phyloP scores from a whole-genome alignment of 2,113 vertebrate species.

The Emydura subglobosa region DNA sequence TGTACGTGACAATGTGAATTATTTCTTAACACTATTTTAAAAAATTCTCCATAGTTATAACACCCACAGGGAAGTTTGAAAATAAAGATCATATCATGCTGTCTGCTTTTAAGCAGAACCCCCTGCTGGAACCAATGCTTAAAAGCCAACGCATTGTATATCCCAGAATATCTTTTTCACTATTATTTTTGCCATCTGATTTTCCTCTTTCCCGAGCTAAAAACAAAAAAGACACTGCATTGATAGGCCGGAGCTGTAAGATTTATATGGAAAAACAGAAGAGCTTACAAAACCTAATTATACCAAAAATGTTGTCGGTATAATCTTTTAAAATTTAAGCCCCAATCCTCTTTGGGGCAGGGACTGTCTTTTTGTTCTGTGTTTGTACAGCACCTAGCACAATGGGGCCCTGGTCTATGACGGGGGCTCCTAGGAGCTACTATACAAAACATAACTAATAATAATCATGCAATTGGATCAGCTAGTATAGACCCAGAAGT shows the following conservation, averaged over 20 bases:
- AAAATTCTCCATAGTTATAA: accelerated
- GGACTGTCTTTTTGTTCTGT: background rate
- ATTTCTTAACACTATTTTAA: accelerated
- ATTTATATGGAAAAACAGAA: background rate
- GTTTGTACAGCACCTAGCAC: background rate
- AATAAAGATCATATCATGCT: accelerated
- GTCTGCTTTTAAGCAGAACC: background rate
- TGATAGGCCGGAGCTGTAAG: background rate
- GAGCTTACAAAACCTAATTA: background rate
- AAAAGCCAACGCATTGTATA: background rate
- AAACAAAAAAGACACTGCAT: background rate
- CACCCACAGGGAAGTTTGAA: accelerated
- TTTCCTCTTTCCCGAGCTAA: background rate
- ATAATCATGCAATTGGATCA: background rate
- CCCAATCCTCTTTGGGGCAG: background rate
- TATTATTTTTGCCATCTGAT: background rate
- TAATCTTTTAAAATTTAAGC: background rate
- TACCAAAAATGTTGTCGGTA: background rate
- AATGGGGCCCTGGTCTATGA: background rate
- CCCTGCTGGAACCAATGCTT: background rate
- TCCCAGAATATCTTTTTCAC: background rate
- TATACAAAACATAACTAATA: background rate
- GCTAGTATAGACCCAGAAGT: background rate
- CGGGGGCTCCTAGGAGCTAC: background rate
- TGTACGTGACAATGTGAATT: too few relatives aligned